Base-by-base conservation (phyloP, 2,113 vertebrate species). In the Aythya baeri region DNA sequence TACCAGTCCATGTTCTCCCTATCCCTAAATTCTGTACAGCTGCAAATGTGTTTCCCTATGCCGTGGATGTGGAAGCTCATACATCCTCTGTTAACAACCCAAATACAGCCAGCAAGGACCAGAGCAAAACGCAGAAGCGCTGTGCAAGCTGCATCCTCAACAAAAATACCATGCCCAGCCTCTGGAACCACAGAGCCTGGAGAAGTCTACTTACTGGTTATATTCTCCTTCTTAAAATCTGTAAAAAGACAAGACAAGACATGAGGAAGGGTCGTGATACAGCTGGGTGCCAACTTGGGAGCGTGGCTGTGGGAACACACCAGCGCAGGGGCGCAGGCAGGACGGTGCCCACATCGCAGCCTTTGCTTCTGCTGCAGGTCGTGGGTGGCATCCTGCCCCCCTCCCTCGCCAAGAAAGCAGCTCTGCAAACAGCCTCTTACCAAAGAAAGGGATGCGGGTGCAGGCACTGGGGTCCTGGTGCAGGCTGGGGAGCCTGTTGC, bases 221-320 rank as follows among this genome's bases (percentile, higher is more conserved):
- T 95, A 96, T 98, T 98, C 95, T 99, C 99, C 97, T 97, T 98
- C 95, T 98, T 98, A 90, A 99, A 98, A 95, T 99, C 99, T 99
- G 98, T 95, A 96, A 98, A 94, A 96, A 98, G 89, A 98, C 55
- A 97, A 93, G 90, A 70, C 66, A 97, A 91, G 46, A 80, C 36
- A 5, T 95, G 88, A 97, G 57, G 22, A 91, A 50, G 23, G 22
- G 17, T 81, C 74, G 65, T 49, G 22, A 38, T 73, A 44, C 18
- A 29, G 61, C 8, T 77, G 54, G 55, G 57, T 76, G 25, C 62
- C 77, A 73, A 20, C n/a, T 88, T 90, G 91, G 52, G 59, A 90
- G 38, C 12, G 17, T 1, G 50, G 11, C 50, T 2, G 23, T 52
- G 50, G 50, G 50, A 25, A 13, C 50, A 13, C 7, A 23, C 49